These are phyloP conservation scores for Carollia perspicillata DNA, from an alignment of 2,113 vertebrate genomes.

Conservation along the genomic window DNA sequence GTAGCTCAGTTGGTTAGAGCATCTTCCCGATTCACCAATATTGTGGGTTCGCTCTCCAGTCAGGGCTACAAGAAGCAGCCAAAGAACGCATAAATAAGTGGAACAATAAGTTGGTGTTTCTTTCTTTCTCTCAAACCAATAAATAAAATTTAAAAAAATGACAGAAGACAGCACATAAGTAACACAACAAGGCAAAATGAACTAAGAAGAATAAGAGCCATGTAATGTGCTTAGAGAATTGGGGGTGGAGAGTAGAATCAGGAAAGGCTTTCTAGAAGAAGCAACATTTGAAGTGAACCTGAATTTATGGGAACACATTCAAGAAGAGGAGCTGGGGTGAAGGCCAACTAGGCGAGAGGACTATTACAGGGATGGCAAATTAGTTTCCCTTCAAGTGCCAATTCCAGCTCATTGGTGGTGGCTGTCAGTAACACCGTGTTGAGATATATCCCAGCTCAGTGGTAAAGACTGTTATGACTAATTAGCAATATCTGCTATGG, in stretches of 20 bases:
- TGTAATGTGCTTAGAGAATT: background rate
- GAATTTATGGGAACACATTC: background rate
- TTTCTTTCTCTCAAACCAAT: too few species aligned
- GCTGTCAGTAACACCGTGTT: background rate
- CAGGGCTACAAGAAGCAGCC: too few species aligned
- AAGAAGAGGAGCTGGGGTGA: background rate
- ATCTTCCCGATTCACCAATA: too few species aligned
- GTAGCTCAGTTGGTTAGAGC: too few species aligned
- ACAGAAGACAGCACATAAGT: background rate
- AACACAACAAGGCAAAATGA: background rate
- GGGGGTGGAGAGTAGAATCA: background rate
- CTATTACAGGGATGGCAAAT: background rate
- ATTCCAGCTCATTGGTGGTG: background rate
- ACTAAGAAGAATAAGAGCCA: background rate
- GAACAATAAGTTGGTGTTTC: too few species aligned
- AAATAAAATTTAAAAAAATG: too few species aligned
- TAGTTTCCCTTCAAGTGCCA: background rate
- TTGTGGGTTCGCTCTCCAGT: too few species aligned
- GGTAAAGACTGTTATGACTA: conserved; percentile 38
- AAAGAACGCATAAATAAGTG: too few species aligned
- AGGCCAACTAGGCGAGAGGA: conserved; percentile 29
- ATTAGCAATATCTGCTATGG: background rate
- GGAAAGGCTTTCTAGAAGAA: background rate
- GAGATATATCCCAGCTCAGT: background rate
- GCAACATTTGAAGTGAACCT: background rate